These are phyloP conservation scores for Stylophora pistillata DNA, from an alignment of 64 coral and sea anemone species.

Conservation along the genomic window DNA sequence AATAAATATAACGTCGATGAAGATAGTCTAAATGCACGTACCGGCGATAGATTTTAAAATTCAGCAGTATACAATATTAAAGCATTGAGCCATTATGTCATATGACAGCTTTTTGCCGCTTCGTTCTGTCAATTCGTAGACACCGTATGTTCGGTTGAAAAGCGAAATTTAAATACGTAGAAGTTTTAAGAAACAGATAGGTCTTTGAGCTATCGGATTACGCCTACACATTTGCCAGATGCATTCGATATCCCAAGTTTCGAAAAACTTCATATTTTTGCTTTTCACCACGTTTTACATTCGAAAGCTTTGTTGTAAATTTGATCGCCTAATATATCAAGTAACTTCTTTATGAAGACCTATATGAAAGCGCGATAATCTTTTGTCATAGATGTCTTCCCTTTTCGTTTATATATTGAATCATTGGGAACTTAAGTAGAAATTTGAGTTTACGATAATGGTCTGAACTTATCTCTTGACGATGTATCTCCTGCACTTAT, in stretches of 20 bases:
- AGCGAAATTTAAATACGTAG: constrained; percentile 37
- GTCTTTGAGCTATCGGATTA: constrained; percentile 24
- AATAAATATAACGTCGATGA: not conserved
- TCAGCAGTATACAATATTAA: not conserved
- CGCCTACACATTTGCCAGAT: constrained; percentile 16
- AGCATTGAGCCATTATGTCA: not conserved
- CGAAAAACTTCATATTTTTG: not conserved
- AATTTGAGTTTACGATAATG: constrained; percentile 27
- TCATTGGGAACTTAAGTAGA: not conserved
- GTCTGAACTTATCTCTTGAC: constrained; percentile 18
- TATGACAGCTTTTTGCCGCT: not conserved
- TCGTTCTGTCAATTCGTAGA: constrained; percentile 4
- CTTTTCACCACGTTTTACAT: not conserved
- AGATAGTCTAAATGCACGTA: not conserved
- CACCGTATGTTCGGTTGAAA: constrained; percentile 7
- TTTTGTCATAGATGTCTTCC: too few relatives aligned
- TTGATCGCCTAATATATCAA: not conserved
- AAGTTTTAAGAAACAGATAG: not conserved
- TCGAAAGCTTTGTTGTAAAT: not conserved
- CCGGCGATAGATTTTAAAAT: not conserved
- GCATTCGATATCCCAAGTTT: not conserved
- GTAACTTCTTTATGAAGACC: not conserved
- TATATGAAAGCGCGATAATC: too few relatives aligned
- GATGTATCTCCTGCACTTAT: not conserved
- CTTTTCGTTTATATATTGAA: not conserved